phyloP scores from a whole-genome alignment of 2,888 invertebrate genomes.

The Aelia acuminata region DNA sequence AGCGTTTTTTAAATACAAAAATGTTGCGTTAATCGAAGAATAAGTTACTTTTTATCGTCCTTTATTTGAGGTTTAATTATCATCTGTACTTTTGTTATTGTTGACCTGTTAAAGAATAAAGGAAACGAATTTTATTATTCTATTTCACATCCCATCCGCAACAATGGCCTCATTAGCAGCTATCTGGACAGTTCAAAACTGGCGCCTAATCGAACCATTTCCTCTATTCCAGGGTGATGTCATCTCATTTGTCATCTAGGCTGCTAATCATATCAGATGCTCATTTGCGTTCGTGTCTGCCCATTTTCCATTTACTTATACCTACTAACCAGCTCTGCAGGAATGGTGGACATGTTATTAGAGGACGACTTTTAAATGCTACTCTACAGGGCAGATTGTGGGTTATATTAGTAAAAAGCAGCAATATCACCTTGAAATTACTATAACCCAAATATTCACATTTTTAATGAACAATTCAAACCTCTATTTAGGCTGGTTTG shows the following conservation, averaged over 20 bases:
- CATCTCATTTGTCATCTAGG: background rate
- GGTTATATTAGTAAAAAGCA: background rate
- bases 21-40: too few species aligned
- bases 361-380: background rate
- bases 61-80: too few species aligned
- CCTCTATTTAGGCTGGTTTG: too few species aligned
- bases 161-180: background rate
- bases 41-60: too few species aligned
- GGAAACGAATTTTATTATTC: too few species aligned
- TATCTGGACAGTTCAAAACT: background rate
- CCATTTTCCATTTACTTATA: background rate
- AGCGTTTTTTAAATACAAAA: too few species aligned
- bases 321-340: background rate
- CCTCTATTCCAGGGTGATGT: background rate
- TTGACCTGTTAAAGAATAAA: too few species aligned
- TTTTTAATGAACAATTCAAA: too few species aligned
- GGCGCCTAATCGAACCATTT: background rate
- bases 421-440: too few species aligned
- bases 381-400: background rate
- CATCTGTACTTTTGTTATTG: too few species aligned
- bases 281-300: background rate
- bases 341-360: background rate
- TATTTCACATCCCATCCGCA: background rate
- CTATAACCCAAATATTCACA: too few species aligned
- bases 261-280: background rate